Base-by-base conservation (phyloP, 2,797 vertebrate species). In the Denticeps clupeoides region DNA sequence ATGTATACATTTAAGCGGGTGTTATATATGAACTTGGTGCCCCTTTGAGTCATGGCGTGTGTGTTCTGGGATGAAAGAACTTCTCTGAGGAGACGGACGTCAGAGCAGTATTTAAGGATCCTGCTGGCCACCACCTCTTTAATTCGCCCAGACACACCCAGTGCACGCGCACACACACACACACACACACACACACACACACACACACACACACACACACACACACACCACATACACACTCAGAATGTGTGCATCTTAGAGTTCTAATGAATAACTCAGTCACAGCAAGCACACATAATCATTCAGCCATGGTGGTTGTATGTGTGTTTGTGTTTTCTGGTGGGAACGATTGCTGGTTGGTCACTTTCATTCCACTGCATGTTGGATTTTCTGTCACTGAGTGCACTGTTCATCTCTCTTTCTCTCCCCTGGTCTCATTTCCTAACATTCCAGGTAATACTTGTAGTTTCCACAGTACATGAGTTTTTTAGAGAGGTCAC, bases 71-170 rank as follows among this genome's bases (percentile, higher is more conserved):
- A 58, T 49, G 45, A 47, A 53, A 53, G 27, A 50, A 49, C 16
- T 41, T 48, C 49, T 58, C 49, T 53, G 32, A 49, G 37, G 32
- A 9, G 28, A 25, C 38, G 29, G 46, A 59, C 56, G 51, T 59
- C 56, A 59, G 41, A 49, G 56, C 50, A 44, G 33, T 47, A 53
- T 53, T 59, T 59, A 49, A 51, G 31, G 33, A 37, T 37, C 15
- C 33, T 18, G 15, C 16, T 16, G 37, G 33, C 37, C 33, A 37
- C 33, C 33, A 37, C 26, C 56, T 59, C 56, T 59, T 53, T 59
- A 59, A 59, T 59, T 59, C 38, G 53, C 33, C 33, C 33, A 46
- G 56, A 53, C 56, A 59, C 56, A 38, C 56, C 56, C 41, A 53
- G 43, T 47, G 41, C 33, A 24, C 40, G 26, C 40, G 21, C 38